phyloP scores from a whole-genome alignment of 2,888 invertebrate species.

The Calliphora vomitoria region DNA sequence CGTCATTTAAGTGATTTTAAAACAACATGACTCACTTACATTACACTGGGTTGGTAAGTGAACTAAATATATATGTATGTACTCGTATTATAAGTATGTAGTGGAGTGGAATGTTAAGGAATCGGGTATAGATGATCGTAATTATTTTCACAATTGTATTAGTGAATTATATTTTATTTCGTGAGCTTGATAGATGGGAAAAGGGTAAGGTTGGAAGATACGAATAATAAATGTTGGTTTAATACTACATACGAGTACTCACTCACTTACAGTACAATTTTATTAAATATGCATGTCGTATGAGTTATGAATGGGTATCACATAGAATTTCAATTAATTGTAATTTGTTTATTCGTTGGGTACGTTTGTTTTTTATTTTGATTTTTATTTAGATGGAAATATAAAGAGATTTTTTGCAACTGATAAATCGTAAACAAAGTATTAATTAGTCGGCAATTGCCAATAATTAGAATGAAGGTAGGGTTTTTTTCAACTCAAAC shows the following conservation, averaged over 20 bases:
- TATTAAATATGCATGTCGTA: conserved; percentile 67
- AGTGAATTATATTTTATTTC: background rate
- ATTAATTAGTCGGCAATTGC: conserved; percentile 69
- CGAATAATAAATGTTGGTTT: background rate
- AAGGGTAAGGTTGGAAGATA: background rate
- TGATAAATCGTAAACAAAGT: conserved; percentile 63
- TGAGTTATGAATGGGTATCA: conserved; percentile 55
- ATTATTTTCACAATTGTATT: background rate
- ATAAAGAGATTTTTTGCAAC: conserved; percentile 52
- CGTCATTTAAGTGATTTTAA: conserved; percentile 55
- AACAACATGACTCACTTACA: conserved; percentile 53
- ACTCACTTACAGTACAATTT: conserved; percentile 36
- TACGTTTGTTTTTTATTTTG: background rate
- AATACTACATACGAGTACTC: background rate
- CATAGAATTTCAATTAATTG: conserved; percentile 67
- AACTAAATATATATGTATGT: background rate
- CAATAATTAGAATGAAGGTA: conserved; percentile 68
- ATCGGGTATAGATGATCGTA: conserved; percentile 16
- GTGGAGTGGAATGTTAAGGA: background rate
- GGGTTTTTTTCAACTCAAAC: conserved; percentile 11
- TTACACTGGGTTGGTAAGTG: background rate
- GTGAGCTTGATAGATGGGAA: background rate
- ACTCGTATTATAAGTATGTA: background rate
- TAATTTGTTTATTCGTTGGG: conserved; percentile 38
- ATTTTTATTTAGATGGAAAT: conserved; percentile 22